Base-by-base conservation (phyloP, 2,113 vertebrate species). In the Lates calcarifer region DNA sequence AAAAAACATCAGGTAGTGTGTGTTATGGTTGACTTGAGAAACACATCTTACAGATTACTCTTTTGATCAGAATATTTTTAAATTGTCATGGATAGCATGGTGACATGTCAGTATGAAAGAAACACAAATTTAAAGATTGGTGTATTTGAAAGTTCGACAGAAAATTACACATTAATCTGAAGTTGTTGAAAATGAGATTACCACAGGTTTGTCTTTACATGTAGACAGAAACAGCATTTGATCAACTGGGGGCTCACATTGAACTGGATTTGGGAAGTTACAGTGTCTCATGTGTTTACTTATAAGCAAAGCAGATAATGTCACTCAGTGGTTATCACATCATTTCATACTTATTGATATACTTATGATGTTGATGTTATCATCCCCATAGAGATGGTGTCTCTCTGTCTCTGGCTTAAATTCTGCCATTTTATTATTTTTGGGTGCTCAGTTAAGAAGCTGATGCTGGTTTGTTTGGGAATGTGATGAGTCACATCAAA, bases 401-500 rank as follows among this genome's bases (percentile, higher is more conserved):
- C 14, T 28, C 17, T 66, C 4, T 72, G 22, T 66, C 64, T 56
- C 37, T 41, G 60, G 39, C 63, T 45, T 56, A 13, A 69, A 81
- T 71, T 56, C 5, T 17, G 15, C 0, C 1, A 0, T 45, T 68
- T 55, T 22, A 63, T 72, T 62, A 70, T 63, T 49, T 78, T 63
- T 4, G 8, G 26, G 77, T 29, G 35, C 33, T 67, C 15, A 22
- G 56, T 29, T 60, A 66, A 58, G 5, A 69, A 51, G 31, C 47
- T 2, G 10, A 5, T 64, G 39, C 6, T 84, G 65, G 41, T 62
- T 62, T 69, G n/a, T 55, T 65, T 24, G 69, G 45, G 41, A 67
- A 60, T 35, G 45, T 83, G 37, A 45, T 11, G 31, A 79, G 67
- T 74, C 60, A 33, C 83, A 86, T 81, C 77, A 83, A 85, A 87